Conservation (phyloP, 2,888 invertebrate species). For the Drepana falcataria region DNA sequence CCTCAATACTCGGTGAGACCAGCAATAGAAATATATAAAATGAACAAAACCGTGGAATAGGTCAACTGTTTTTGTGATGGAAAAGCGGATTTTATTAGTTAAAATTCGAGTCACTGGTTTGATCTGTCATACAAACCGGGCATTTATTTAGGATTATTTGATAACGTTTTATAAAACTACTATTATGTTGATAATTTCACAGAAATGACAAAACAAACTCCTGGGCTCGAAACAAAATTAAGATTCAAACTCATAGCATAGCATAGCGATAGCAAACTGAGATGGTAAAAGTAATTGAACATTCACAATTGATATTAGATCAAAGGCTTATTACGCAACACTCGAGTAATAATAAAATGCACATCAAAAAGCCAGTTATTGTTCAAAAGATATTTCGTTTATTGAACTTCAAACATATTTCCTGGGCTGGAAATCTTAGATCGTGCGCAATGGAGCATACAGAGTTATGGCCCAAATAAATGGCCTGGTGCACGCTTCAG, state of each 20-base stretch:
- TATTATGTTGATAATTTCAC: no score
- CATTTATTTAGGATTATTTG: no score
- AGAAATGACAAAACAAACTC: no score
- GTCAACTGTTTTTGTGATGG: not conserved
- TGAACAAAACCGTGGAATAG: not conserved
- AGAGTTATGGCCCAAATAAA: constrained; percentile 31
- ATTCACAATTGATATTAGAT: no score
- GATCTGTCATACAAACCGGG: not conserved
- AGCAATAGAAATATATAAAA: not conserved
- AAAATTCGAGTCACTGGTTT: not conserved
- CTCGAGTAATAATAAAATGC: no score
- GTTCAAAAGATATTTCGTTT: constrained; percentile 21
- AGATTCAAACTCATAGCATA: no score
- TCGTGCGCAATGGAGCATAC: constrained; percentile 20
- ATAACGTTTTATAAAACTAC: no score
- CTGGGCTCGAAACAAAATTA: no score
- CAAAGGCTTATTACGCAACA: no score
- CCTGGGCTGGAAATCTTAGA: constrained; percentile 15
- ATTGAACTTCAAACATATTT: constrained; percentile 26
- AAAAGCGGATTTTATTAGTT: not conserved
- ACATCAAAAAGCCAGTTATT: not conserved
- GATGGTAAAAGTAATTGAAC: no score
- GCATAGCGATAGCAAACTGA: no score
- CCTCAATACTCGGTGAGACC: not conserved
- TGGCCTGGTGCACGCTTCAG: constrained; percentile 22